Base-by-base conservation (phyloP, 1,140 invertebrate genomes). In the Eupristina koningsbergeri region DNA sequence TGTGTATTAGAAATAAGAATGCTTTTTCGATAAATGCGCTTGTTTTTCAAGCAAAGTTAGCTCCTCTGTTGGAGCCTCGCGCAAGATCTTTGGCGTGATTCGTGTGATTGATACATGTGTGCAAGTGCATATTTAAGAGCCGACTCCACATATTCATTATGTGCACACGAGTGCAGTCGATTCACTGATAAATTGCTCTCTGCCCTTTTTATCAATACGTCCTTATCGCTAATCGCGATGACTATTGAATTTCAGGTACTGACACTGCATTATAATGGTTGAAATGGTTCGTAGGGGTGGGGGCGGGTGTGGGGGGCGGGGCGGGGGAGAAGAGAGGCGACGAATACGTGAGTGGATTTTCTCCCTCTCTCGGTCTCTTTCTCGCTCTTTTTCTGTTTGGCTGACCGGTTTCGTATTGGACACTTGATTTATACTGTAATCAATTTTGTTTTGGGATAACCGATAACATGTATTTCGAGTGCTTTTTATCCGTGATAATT, bases 351-450 rank as follows among this genome's bases (percentile, higher is more conserved):
- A 0, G 19, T 41, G n/a, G n/a, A 74, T 45, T 36, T 15, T 36
- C 6, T 71, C 67, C 3, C 22, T 26, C 73, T 50, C 11, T 31
- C 73, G 17, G 39, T 73, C 73, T 29, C 41, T 45, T 11, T 45
- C 41, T 34, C n/a, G n/a, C 73, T 77, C 34, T 39, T 34, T 80
- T 58, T 80, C 47, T 80, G 47, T 41, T 41, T 64, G 26, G 34
- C n/a, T 26, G 47, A 34, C 34, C 47, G 50, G 13, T 64, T 79
- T 79, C 63, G 45, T 26, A 50, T 50, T 61, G 78, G 39, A 53
- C 53, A 50, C 73, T 76, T 76, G 80, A 82, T 82, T 82, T 82
- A 82, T 82, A 82, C 76, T 76, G 80, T 82, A 82, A 82, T 82
- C 73, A 82, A 82, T 82, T 76, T 82, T 39, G 58, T 75, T 64